Evolutionary conservation across 2,888 invertebrate species (phyloP).

Genomic region (Chaetogeoica ovagalla): DNA sequence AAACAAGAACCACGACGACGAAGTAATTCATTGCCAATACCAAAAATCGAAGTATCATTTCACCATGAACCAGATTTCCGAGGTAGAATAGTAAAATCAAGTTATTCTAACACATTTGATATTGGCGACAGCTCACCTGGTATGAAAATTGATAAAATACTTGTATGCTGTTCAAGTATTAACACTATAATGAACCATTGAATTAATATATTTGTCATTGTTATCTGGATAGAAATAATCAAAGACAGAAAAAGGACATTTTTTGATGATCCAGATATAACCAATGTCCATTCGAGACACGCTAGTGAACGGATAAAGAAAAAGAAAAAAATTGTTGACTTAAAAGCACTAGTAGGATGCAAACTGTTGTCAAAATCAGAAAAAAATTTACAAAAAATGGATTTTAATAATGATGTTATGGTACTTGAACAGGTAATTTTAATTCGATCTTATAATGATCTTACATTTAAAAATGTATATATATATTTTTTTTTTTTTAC

Average conservation of each 20-base stretch:
- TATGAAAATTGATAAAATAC: conserved; percentile 9
- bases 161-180: too few relatives aligned
- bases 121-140: conserved; percentile 40
- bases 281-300: conserved; percentile 61
- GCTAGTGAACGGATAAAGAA: conserved; percentile 82
- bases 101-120: conserved; percentile 26
- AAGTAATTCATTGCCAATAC: conserved; percentile 90
- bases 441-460: neutral
- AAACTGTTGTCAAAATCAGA: conserved; percentile 89
- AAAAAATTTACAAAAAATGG: conserved; percentile 86
- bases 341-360: conserved; percentile 89
- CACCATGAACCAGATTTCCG: conserved; percentile 73
- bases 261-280: conserved; percentile 37
- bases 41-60: conserved; percentile 86
- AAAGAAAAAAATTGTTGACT: conserved; percentile 87
- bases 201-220: neutral
- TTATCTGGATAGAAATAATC: conserved; percentile 24
- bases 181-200: neutral
- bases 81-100: conserved; percentile 40
- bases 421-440: conserved; percentile 44
- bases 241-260: conserved; percentile 46
- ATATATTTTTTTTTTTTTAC: neutral
- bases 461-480: neutral
- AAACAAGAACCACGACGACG: conserved; percentile 80
- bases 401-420: conserved; percentile 69